Conservation (phyloP, 2,888 invertebrate species). For the Suillia variegata region DNA sequence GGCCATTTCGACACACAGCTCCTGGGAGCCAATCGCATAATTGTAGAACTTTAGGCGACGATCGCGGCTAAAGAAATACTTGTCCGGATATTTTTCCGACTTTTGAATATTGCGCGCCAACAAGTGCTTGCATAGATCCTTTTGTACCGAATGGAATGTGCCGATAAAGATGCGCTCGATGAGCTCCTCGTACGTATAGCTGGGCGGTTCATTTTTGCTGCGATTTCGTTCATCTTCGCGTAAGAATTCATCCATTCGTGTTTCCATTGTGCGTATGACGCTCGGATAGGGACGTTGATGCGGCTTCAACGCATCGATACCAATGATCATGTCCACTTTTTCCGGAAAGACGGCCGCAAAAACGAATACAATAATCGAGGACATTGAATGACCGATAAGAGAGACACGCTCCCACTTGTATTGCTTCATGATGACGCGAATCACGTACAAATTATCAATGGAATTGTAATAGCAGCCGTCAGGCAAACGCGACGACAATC, state of each 20-base stretch:
- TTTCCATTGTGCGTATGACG: slow-evolving; percentile 56
- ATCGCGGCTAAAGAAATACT: slow-evolving; percentile 71
- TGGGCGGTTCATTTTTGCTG: slow-evolving; percentile 65
- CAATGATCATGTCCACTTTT: slow-evolving; percentile 57
- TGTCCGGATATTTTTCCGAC: slow-evolving; percentile 66
- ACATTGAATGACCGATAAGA: slow-evolving; percentile 73
- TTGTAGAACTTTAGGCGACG: slow-evolving; percentile 66
- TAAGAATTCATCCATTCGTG: slow-evolving; percentile 62
- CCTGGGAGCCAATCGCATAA: slow-evolving; percentile 55
- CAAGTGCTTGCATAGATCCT: slow-evolving; percentile 65
- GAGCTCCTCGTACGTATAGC: slow-evolving; percentile 69
- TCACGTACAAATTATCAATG: slow-evolving; percentile 60
- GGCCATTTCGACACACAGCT: slow-evolving; percentile 66
- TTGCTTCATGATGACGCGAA: slow-evolving; percentile 67
- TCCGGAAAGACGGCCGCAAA: slow-evolving; percentile 68
- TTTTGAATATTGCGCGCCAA: slow-evolving; percentile 66
- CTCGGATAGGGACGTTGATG: slow-evolving; percentile 48
- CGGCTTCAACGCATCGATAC: slow-evolving; percentile 57
- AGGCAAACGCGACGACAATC: slow-evolving; percentile 71
- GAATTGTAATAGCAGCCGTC: slow-evolving; percentile 64
- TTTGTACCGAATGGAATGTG: slow-evolving; percentile 65
- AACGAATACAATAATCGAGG: slow-evolving; percentile 67
- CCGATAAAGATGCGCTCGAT: slow-evolving; percentile 66
- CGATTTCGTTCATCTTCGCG: slow-evolving; percentile 60
- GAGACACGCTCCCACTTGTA: slow-evolving; percentile 75